Evolutionary conservation across 2,888 invertebrate genomes (phyloP).

Genomic region (Apamea sordens): DNA sequence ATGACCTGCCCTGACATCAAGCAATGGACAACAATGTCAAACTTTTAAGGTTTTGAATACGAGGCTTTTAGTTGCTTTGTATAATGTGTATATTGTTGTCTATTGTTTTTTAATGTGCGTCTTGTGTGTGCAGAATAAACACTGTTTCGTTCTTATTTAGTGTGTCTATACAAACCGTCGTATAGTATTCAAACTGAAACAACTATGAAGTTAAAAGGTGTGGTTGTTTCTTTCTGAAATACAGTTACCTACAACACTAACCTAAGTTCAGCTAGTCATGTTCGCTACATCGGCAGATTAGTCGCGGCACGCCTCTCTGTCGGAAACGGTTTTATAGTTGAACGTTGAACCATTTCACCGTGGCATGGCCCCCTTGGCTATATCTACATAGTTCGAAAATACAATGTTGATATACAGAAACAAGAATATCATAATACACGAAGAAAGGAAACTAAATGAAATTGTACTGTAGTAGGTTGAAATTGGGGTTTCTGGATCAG

Average conservation of each 20-base stretch:
- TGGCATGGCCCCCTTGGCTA: constrained; percentile 11
- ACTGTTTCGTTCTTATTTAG: not conserved
- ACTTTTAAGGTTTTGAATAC: not conserved
- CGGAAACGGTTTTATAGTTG: constrained; percentile 49
- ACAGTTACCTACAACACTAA: constrained; percentile 25
- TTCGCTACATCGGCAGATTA: constrained; percentile 42
- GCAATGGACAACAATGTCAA: not conserved
- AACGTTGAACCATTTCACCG: constrained; percentile 53
- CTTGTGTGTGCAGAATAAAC: not conserved
- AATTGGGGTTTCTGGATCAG: too few species aligned
- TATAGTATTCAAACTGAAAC: not conserved
- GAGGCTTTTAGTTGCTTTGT: not conserved
- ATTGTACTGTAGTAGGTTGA: too few species aligned
- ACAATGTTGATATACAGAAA: constrained; percentile 37
- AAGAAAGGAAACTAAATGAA: not conserved
- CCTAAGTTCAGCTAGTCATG: constrained; percentile 37
- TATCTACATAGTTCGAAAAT: constrained; percentile 5
- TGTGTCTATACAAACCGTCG: not conserved
- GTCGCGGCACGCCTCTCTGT: constrained; percentile 50
- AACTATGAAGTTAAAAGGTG: not conserved
- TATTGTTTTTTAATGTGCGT: not conserved
- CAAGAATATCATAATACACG: not conserved
- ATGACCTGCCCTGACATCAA: too few species aligned
- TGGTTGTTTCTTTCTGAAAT: constrained; percentile 20
- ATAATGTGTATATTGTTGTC: not conserved